These are phyloP conservation scores for Sandelia bainsii DNA, from an alignment of 2,797 vertebrate genomes.

Conservation along the genomic window DNA sequence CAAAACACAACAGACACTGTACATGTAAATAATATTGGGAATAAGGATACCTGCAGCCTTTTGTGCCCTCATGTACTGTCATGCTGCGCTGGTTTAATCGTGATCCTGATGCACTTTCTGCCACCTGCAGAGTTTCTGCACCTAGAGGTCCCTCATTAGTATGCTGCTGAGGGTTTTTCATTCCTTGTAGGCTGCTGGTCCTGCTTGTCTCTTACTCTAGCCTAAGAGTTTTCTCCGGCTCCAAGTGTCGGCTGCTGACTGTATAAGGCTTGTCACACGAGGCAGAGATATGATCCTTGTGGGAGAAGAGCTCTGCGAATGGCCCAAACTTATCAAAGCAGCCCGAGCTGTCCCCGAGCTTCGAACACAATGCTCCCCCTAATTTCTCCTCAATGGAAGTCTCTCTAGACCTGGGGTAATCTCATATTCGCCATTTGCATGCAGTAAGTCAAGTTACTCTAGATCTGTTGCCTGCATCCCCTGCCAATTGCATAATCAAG, in stretches of 20 bases:
- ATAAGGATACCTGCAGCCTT: not conserved
- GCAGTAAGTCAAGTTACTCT: slow-evolving; percentile 57
- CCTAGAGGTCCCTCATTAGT: slow-evolving; percentile 51
- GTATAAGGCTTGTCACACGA: slow-evolving; percentile 52
- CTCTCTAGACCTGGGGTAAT: slow-evolving; percentile 64
- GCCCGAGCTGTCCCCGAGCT: slow-evolving; percentile 42
- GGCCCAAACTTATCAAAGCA: slow-evolving; percentile 67
- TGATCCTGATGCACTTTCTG: slow-evolving; percentile 39
- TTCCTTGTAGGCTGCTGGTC: slow-evolving; percentile 49
- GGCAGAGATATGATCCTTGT: slow-evolving; percentile 48
- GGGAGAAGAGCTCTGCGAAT: slow-evolving; percentile 57
- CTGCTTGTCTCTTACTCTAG: slow-evolving; percentile 53
- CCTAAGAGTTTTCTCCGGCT: slow-evolving; percentile 54
- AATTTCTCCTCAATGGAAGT: slow-evolving; percentile 67
- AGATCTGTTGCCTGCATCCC: slow-evolving; percentile 62
- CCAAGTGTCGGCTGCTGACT: slow-evolving; percentile 43
- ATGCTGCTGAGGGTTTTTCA: slow-evolving; percentile 52
- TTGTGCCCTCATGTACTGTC: not conserved
- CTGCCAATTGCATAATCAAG: slow-evolving; percentile 82
- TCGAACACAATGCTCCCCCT: slow-evolving; percentile 52
- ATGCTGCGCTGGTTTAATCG: slow-evolving; percentile 18
- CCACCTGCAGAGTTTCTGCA: slow-evolving; percentile 36
- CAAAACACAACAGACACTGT: not conserved
- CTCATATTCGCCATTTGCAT: slow-evolving; percentile 64
- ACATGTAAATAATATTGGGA: not conserved